Conservation (phyloP, 2,888 invertebrate species). For the Hylaea fasciaria region DNA sequence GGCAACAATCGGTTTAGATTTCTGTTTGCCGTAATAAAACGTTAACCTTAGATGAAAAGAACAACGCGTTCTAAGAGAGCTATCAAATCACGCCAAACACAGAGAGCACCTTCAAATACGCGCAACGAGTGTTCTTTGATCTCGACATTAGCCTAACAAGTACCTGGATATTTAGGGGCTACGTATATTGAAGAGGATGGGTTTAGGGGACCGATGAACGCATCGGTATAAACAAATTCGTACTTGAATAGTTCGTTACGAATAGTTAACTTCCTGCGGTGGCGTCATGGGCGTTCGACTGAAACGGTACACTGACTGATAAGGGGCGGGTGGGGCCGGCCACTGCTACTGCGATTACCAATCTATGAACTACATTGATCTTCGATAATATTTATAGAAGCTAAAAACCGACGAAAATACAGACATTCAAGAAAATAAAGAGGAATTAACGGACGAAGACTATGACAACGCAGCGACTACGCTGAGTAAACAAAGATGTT, state of each 20-base stretch:
- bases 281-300: constrained; percentile 50
- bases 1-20: constrained; percentile 20
- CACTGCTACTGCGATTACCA: constrained; percentile 45
- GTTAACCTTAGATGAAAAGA: constrained; percentile 26
- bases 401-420: constrained; percentile 10
- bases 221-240: constrained; percentile 52
- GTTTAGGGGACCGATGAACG: constrained; percentile 43
- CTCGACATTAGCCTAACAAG: constrained; percentile 23
- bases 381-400: constrained; percentile 36
- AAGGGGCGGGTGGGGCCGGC: constrained; percentile 60
- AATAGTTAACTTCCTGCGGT: constrained; percentile 58
- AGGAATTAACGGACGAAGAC: background rate
- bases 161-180: constrained; percentile 27
- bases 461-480: background rate
- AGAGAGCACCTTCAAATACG: constrained; percentile 22
- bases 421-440: background rate
- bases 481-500: background rate
- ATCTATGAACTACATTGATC: constrained; percentile 52
- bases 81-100: constrained; percentile 31
- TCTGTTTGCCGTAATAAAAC: constrained; percentile 24
- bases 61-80: constrained; percentile 27
- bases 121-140: constrained; percentile 22
- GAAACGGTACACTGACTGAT: constrained; percentile 62
- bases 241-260: constrained; percentile 50
- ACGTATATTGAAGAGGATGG: constrained; percentile 37